phyloP scores from a whole-genome alignment of 2,797 vertebrate genomes.

The Labeo calbasu region DNA sequence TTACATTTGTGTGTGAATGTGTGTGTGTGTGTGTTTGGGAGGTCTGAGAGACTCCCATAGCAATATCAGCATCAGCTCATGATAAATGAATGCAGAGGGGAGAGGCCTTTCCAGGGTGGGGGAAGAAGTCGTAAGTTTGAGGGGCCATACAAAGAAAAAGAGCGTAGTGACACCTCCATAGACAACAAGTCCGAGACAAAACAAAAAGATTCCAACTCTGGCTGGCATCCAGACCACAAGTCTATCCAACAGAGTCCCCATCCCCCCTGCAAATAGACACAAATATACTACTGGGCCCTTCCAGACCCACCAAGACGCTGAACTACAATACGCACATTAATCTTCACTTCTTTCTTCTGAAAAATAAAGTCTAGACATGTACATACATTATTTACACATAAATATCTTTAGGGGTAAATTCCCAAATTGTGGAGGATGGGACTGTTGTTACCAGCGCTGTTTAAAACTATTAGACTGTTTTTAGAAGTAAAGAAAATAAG shows the following conservation, averaged over 20 bases:
- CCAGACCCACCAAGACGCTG: slow-evolving; percentile 77
- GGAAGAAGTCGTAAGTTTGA: slow-evolving; percentile 29
- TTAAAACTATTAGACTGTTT: slow-evolving; percentile 8
- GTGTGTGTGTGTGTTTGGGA: slow-evolving; percentile 55
- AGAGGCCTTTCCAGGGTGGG: slow-evolving; percentile 14
- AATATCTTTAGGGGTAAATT: slow-evolving; percentile 61
- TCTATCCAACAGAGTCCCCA: slow-evolving; percentile 65
- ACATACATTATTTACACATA: slow-evolving; percentile 68
- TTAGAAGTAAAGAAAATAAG: neutral
- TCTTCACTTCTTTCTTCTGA: slow-evolving; percentile 63
- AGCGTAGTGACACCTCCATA: slow-evolving; percentile 45
- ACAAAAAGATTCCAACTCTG: slow-evolving; percentile 63
- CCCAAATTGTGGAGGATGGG: slow-evolving; percentile 53
- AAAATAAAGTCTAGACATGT: slow-evolving; percentile 68
- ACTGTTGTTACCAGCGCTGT: neutral
- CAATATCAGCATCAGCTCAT: neutral
- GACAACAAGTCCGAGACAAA: slow-evolving; percentile 58
- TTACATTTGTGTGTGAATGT: slow-evolving; percentile 32
- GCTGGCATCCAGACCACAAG: slow-evolving; percentile 66
- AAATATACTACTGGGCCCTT: slow-evolving; percentile 34
- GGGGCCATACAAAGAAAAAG: slow-evolving; percentile 19
- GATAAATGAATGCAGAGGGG: slow-evolving; percentile 3
- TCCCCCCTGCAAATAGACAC: slow-evolving; percentile 41
- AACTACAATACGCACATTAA: slow-evolving; percentile 62
- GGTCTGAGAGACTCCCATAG: slow-evolving; percentile 7